Conservation (phyloP, 2,113 vertebrate species). For the Eulacestoma nigropectus region DNA sequence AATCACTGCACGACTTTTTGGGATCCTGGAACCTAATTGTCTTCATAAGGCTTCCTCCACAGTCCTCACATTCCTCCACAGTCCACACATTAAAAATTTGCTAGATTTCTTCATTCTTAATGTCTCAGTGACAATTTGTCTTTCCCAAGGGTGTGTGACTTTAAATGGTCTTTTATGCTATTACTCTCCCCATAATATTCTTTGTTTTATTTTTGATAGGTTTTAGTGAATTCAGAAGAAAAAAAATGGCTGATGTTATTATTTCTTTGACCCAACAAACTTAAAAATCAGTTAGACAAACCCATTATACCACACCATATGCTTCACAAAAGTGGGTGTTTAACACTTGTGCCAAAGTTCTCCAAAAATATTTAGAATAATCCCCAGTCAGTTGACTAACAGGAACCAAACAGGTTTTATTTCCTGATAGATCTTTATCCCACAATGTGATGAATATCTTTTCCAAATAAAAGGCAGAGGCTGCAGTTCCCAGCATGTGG, state of each 20-base stretch:
- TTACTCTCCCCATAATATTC: not conserved
- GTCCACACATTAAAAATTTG: not conserved
- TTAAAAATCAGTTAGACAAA: not conserved
- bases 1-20: not conserved
- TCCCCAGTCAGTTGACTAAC: not conserved
- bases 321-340: constrained; percentile 4
- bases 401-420: not conserved
- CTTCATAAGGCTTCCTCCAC: not conserved
- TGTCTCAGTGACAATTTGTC: not conserved
- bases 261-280: not conserved
- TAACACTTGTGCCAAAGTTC: not conserved
- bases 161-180: not conserved
- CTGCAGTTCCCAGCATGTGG: not conserved
- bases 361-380: constrained; percentile 2
- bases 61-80: not conserved
- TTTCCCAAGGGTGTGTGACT: not conserved
- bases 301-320: not conserved
- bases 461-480: not conserved
- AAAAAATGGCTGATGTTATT: not conserved
- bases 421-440: not conserved
- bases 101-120: not conserved
- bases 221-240: not conserved
- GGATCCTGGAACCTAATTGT: not conserved
- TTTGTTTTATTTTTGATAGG: not conserved
- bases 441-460: not conserved